Conservation (phyloP, 1,140 invertebrate genomes). For the Magallana gigas region DNA sequence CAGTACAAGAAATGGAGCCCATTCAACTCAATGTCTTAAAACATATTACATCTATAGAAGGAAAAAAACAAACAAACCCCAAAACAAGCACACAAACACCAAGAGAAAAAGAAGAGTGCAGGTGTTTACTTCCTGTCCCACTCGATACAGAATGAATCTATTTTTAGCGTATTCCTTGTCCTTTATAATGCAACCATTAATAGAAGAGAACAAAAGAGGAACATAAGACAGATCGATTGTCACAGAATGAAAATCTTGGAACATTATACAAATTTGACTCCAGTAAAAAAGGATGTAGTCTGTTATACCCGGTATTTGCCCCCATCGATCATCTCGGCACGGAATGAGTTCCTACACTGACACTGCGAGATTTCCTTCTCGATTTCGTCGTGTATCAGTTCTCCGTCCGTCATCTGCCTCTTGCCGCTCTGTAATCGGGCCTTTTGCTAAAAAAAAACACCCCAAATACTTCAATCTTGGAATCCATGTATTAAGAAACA, state of each 20-base stretch:
- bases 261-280: no score
- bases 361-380: constrained; percentile 94
- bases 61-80: neutral
- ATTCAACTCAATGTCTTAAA: no score
- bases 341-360: constrained; percentile 97
- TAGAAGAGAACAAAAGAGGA: no score
- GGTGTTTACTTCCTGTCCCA: neutral
- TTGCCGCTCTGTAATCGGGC: constrained; percentile 64
- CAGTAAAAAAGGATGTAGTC: no score
- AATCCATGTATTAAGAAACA: constrained; percentile 3
- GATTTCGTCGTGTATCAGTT: constrained; percentile 96
- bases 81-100: neutral
- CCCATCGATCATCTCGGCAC: constrained; percentile 98
- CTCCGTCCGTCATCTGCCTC: constrained; percentile 71
- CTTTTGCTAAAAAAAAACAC: constrained; percentile 62
- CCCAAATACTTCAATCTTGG: neutral
- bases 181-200: neutral
- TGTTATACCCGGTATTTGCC: constrained; percentile 96
- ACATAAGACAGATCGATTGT: no score
- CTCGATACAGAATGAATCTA: constrained; percentile 11
- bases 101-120: neutral
- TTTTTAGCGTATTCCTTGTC: neutral
- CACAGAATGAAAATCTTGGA: no score
- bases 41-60: neutral
- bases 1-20: neutral